Base-by-base conservation (phyloP, 2,888 invertebrate genomes). In the Thymelicus lineola region DNA sequence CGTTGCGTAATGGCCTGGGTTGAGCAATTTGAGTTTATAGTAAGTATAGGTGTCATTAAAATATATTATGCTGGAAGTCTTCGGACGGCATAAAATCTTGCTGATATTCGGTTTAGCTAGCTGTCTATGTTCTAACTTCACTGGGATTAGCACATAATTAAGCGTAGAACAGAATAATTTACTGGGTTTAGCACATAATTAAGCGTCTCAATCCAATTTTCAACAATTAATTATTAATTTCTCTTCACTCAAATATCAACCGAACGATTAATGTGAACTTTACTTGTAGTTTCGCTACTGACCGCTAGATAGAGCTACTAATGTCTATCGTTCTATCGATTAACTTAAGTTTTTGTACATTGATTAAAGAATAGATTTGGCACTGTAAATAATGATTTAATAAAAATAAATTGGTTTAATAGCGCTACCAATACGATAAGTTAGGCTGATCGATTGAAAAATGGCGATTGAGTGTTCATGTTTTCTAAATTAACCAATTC, bases 291-390 rank as follows among this genome's bases (percentile, higher is more conserved):
- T 75, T 75, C 73, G 85, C 90, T 90, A 89, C 87, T 83, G 83
- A 72, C 84, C 86, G 82, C 80, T 82, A 90, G 90, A 89, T 91
- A 71, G 85, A 82, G 82, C 80, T 75, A 86, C 83, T 7, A 75
- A 42, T 12, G 12, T 9, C 79, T 86, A 86, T 87, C 86, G 84
- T 12, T 9, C 79, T 86, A 86, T 87, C 86, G 84, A 87, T 87
- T 88, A 89, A 86, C 82, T 83, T 81, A 84, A 81, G 81, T 76
- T 75, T 74, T 75, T 74, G 74, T 80, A 77, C 77, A 76, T 70
- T 87, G 88, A 88, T 87, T 87, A 87, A 89, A 85, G 84, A 79
- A 75, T 87, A 12, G 42, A 12, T 53, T 53, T 53, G 53, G 53
- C 12, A 1, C 20, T 20, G 20, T 53, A 12, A 20, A 4, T 53